Conservation (phyloP, 1,140 invertebrate genomes). For the Trachymyrmex cornetzi region DNA sequence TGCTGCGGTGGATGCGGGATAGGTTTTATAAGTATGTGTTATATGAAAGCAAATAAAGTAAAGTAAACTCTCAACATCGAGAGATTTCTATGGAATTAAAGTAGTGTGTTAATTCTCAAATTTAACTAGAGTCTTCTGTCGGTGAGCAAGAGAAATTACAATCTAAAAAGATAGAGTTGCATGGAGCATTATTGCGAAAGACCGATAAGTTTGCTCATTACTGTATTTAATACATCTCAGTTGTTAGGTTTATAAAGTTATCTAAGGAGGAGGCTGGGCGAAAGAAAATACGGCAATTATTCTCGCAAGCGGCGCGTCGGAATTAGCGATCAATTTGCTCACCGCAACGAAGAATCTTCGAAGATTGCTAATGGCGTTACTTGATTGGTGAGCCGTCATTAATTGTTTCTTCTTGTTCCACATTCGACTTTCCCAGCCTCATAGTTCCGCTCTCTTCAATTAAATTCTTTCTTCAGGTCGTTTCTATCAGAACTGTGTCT, state of each 20-base stretch:
- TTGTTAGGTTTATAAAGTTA: conserved; percentile 1
- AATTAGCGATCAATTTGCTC: conserved; percentile 16
- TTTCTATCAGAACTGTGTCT: background rate
- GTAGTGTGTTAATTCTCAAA: background rate
- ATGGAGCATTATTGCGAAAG: background rate
- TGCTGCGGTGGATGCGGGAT: background rate
- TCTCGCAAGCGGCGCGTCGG: background rate
- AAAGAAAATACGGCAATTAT: background rate
- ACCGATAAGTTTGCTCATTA: conserved; percentile 19
- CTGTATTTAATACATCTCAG: background rate
- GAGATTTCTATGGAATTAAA: conserved; percentile 1
- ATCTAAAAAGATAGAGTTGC: background rate
- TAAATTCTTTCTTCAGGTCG: conserved; percentile 6
- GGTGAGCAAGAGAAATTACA: background rate
- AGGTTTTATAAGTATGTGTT: background rate
- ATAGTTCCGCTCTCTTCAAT: conserved; percentile 14
- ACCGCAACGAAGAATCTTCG: background rate
- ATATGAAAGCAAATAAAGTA: background rate
- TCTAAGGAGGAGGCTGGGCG: background rate
- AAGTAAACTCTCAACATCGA: background rate
- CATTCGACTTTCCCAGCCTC: conserved; percentile 30
- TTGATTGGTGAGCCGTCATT: conserved; percentile 14
- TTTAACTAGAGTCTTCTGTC: conserved; percentile 19
- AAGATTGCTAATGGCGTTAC: background rate
- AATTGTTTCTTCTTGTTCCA: conserved; percentile 32